Evolutionary conservation across 2,797 vertebrate species (phyloP), one percentile per base, ranked within the genome.

Genomic region (Hippoglossus hippoglossus): DNA sequence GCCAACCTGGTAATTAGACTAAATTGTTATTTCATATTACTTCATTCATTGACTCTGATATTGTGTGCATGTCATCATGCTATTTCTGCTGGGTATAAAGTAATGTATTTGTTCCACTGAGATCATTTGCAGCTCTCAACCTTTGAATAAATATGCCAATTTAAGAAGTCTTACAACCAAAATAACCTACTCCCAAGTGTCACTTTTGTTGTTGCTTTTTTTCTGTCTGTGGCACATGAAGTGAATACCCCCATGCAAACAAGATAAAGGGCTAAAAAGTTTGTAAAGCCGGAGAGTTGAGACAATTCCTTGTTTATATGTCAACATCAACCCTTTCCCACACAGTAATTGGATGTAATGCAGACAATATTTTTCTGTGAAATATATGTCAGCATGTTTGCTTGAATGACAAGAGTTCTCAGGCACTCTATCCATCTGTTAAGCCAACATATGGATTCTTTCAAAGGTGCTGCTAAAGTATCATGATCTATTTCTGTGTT

Each of bases 401-500:
- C 28, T 31, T 31, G 28, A 31, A 31, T 8, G 28, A 31, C 28
- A 31, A 31, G 28, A 8, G 7, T 31, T 31, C 6, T 7, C 28
- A 28, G 28, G 28, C 6, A 31, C 7, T 31, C 28, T 31, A 8
- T 31, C 28, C 28, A 31, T 31, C 28, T 31, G 7, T 31, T 39
- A 39, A 49, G 6, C 21, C 39, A 22, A 39, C 39, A 31, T 49
- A 59, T 41, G 9, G 24, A 52, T 57, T 18, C 34, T 41, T 49
- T 39, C 2, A n/a, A 21, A 39, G 9, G 1, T 5, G 3, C 25
- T 34, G 34, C 5, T 56, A 34, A 25, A 18, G 46, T 21, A 4
- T 52, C 26, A 25, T 50, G 9, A 28, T 73, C 46, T 56, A n/a
- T 46, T 53, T 55, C 25, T 10, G 15, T 44, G 61, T 58, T 51